Percentiles rank a stretch among this genome's conserved stretches.
Evolutionary conservation across 2,888 invertebrate species (phyloP).

Genomic region (Sussaba pulchella): DNA sequence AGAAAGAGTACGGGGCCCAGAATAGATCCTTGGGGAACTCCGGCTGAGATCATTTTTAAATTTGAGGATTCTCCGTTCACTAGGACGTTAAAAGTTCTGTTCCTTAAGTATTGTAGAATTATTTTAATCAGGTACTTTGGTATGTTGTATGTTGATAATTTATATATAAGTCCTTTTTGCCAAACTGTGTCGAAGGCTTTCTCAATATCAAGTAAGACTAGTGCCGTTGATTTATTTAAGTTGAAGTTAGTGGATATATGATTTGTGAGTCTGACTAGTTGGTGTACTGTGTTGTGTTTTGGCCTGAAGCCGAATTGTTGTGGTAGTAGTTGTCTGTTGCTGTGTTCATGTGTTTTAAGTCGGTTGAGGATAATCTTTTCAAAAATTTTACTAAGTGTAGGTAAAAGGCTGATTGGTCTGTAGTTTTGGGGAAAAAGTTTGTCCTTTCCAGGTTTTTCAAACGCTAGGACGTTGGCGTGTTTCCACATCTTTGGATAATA

Average conservation of each 20-base stretch:
- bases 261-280: constrained; percentile 67
- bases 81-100: constrained; percentile 59
- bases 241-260: constrained; percentile 67
- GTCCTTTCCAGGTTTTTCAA: constrained; percentile 72
- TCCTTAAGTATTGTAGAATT: constrained; percentile 54
- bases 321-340: constrained; percentile 55
- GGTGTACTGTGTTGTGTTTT: constrained; percentile 68
- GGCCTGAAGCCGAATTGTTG: constrained; percentile 72
- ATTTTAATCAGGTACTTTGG: constrained; percentile 49
- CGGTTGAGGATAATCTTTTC: constrained; percentile 67
- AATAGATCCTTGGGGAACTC: constrained; percentile 68
- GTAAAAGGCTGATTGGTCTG: constrained; percentile 46
- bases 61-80: constrained; percentile 46
- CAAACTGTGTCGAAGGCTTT: too few relatives aligned
- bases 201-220: constrained; percentile 58
- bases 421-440: constrained; percentile 33
- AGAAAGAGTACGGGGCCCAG: constrained; percentile 61
- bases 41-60: constrained; percentile 49
- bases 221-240: constrained; percentile 62
- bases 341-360: constrained; percentile 51
- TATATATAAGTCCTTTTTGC: constrained; percentile 65
- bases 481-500: constrained; percentile 36
- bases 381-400: constrained; percentile 68
- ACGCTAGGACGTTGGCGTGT: constrained; percentile 35
- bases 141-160: constrained; percentile 53